Base-by-base conservation (phyloP, 2,888 invertebrate species). In the Epsilonema sp. region DNA sequence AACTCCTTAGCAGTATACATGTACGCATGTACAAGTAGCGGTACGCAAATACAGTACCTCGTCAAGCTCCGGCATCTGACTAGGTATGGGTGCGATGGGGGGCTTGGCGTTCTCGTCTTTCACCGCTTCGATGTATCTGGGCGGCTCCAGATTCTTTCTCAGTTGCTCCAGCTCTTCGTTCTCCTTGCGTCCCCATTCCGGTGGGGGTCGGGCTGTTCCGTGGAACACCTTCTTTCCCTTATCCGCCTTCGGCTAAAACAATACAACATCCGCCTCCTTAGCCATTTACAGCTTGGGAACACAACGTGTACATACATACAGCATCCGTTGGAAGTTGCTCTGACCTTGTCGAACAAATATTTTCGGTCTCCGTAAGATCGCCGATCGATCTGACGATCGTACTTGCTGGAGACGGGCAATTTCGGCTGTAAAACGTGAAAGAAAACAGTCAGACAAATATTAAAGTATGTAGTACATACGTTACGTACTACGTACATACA, bases 371-470 rank as follows among this genome's bases (percentile, higher is more conserved):
- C 8, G 20, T 20, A 44, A 26, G 22, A 22, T 3, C 38, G 79
- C 70, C 86, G 84, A 73, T 90, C 89, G 56, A 87, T 83, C 72
- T 87, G 82, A 73, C 89, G 76, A 75, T 90, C 89, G 74, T 87
- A 89, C 77, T 89, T 89, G 74, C 86, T 87, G 71, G 89, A 87
- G 68, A 89, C 85, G 77, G 85, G 85, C 70, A 90, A 86, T 78
- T 87, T 89, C 67, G 89, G 89, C n/a, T n/a, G n/a, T n/a, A n/a
- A n/a, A n/a, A n/a, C n/a, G n/a, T n/a, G n/a, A n/a, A n/a, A n/a
- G n/a, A n/a, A n/a, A n/a, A n/a, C n/a, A n/a, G n/a, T n/a, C n/a
- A n/a, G n/a, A n/a, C n/a, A n/a, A n/a, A n/a, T n/a, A n/a, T n/a
- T n/a, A n/a, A n/a, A n/a, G n/a, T n/a, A n/a, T n/a, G n/a, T n/a